Evolutionary conservation across 2,888 invertebrate species (phyloP).

Genomic region (Acanthosoma haemorrhoidale): DNA sequence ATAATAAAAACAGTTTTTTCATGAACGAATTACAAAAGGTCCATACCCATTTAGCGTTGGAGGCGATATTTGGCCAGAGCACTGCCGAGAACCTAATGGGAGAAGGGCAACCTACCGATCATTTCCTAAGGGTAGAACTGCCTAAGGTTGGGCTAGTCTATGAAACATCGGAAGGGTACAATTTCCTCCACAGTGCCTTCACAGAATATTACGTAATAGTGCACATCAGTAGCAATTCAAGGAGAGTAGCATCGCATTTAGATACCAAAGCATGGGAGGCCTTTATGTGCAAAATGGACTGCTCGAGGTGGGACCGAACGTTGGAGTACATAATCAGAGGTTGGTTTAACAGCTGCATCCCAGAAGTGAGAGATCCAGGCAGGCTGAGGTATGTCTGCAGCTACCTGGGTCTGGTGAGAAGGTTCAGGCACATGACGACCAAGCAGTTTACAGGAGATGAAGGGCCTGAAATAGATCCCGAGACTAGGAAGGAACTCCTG

Average conservation of each 20-base stretch:
- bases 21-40: neutral
- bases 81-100: neutral
- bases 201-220: neutral
- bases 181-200: neutral
- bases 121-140: neutral
- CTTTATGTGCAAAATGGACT: neutral
- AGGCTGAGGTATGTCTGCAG: neutral
- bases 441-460: neutral
- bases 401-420: neutral
- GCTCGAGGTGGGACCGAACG: neutral
- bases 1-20: neutral
- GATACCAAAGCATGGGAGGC: no score
- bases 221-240: neutral
- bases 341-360: neutral
- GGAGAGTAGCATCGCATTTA: neutral
- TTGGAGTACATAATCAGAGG: neutral
- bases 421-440: neutral
- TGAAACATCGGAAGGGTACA: neutral
- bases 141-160: neutral
- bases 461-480: neutral
- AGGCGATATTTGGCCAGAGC: neutral
- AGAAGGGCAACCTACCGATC: neutral
- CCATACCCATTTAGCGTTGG: neutral
- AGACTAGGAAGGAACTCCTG: neutral
- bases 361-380: no score